A percentile compares a stretch with the other conserved stretches of the same genome.
These are phyloP conservation scores for Orientallactaga bullata DNA, from an alignment of 2,113 vertebrate genomes.

Conservation along the genomic window DNA sequence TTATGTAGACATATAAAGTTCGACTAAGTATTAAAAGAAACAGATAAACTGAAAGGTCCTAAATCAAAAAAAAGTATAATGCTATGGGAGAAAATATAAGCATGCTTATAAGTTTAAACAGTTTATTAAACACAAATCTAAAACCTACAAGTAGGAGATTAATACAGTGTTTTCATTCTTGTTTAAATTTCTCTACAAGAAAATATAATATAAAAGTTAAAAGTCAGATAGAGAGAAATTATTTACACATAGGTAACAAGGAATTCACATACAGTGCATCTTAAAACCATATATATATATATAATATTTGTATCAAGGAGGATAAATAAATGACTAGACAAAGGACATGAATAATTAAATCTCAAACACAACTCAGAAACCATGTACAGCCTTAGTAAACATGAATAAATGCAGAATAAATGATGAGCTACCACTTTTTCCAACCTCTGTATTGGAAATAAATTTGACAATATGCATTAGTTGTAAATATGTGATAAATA, in stretches of 20 bases:
- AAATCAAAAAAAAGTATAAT: background rate
- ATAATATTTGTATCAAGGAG: slow-evolving; percentile 13
- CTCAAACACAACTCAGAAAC: background rate
- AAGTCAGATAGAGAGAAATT: slow-evolving; percentile 30
- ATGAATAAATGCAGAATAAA: too few relatives aligned
- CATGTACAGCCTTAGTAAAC: background rate
- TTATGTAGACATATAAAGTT: background rate
- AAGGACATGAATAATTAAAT: background rate
- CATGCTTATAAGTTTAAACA: background rate
- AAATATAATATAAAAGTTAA: background rate
- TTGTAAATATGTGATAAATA: too few relatives aligned
- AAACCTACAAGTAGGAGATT: background rate
- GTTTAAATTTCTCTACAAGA: background rate
- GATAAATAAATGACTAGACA: background rate
- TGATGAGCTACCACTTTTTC: too few relatives aligned
- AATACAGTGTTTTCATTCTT: background rate
- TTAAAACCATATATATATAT: background rate
- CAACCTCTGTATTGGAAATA: too few relatives aligned
- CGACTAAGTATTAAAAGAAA: background rate
- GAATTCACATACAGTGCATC: slow-evolving; percentile 34
- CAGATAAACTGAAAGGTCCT: background rate
- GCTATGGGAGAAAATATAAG: background rate
- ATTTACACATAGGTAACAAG: slow-evolving; percentile 33
- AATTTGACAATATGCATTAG: too few relatives aligned
- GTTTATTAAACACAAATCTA: slow-evolving; percentile 10